Evolutionary conservation across 2,888 invertebrate genomes (phyloP), one percentile per base, ranked within the genome.

Genomic region (Volucella inflata): DNA sequence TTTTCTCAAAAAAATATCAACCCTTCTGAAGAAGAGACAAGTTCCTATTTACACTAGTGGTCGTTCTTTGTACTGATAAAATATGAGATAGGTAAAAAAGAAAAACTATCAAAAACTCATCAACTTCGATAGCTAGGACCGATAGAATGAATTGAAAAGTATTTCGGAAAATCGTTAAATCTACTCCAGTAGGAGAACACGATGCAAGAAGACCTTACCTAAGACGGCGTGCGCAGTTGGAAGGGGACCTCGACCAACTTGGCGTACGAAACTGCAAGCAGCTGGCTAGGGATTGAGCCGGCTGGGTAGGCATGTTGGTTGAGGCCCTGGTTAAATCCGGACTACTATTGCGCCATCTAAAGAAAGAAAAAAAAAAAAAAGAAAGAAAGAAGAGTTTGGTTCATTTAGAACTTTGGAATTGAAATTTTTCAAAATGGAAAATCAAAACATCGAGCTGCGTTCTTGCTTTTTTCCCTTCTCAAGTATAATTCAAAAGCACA

Each of bases 241-340:
- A 64, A 21, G 14, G n/a, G 21, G 48, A 64, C 62, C 46, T 64
- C 30, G 36, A 64, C 36, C 46, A 64, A 64, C 46, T 48, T 48
- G 48, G 14, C 12, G 48, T 46, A 14, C 48, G 62, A n/a, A 64
- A 64, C 36, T 64, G 62, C 36, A 48, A 48, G 36, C 48, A 48
- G 30, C 30, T 60, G 40, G 17, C 60, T 11, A 42, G 21, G 12
- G 44, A 60, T 14, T 44, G 42, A 11, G 51, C 51, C n/a, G 14
- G 55, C 8, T 57, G 55, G 38, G 38, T n/a, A 57, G 14, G 48
- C 48, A n/a, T 64, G 36, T 64, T 64, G 30, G 30, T 48, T 36
- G 30, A 48, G 36, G 62, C 10, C 36, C 48, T 36, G 62, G 62
- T 48, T 11, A 16, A 60, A 11, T 11, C 42, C 17, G 40, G 40